Evolutionary conservation across 2,888 invertebrate genomes (phyloP).

Genomic region (Mesochorus sp.): DNA sequence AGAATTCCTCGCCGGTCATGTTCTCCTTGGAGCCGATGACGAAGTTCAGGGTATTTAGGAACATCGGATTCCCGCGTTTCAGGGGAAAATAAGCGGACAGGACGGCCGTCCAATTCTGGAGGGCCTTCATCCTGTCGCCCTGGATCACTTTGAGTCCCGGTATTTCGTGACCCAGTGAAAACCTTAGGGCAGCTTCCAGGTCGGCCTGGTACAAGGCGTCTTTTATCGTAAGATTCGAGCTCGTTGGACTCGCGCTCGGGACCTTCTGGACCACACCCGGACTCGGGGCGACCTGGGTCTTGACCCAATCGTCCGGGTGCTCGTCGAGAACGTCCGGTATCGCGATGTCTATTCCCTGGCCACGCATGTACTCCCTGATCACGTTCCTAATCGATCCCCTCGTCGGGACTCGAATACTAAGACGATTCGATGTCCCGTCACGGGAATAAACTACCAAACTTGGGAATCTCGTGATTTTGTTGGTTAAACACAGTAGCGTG

Average conservation of each 20-base stretch:
- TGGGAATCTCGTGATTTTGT: slow-evolving; percentile 84
- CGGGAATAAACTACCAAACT: slow-evolving; percentile 83
- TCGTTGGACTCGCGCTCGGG: too few relatives aligned
- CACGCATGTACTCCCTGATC: slow-evolving; percentile 84
- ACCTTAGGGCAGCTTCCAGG: slow-evolving; percentile 92
- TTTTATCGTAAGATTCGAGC: not conserved
- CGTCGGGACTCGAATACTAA: slow-evolving; percentile 82
- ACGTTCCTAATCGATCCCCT: slow-evolving; percentile 82
- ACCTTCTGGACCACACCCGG: not conserved
- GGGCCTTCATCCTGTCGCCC: slow-evolving; percentile 88
- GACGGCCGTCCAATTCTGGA: slow-evolving; percentile 89
- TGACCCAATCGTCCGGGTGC: slow-evolving; percentile 66
- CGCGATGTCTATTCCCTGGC: slow-evolving; percentile 65
- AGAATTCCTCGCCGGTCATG: slow-evolving; percentile 86
- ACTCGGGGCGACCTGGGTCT: slow-evolving; percentile 31
- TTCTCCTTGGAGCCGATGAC: slow-evolving; percentile 82
- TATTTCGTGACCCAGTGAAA: slow-evolving; percentile 93
- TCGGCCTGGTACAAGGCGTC: slow-evolving; percentile 92
- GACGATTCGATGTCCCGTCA: slow-evolving; percentile 78
- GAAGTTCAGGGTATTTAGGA: slow-evolving; percentile 78
- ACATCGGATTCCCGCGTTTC: slow-evolving; percentile 84
- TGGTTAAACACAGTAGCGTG: slow-evolving; percentile 83
- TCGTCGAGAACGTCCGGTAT: slow-evolving; percentile 60
- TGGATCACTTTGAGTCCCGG: slow-evolving; percentile 87
- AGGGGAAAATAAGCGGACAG: slow-evolving; percentile 92